Conservation (phyloP, 2,888 invertebrate species). For the Conomelus anceps region DNA sequence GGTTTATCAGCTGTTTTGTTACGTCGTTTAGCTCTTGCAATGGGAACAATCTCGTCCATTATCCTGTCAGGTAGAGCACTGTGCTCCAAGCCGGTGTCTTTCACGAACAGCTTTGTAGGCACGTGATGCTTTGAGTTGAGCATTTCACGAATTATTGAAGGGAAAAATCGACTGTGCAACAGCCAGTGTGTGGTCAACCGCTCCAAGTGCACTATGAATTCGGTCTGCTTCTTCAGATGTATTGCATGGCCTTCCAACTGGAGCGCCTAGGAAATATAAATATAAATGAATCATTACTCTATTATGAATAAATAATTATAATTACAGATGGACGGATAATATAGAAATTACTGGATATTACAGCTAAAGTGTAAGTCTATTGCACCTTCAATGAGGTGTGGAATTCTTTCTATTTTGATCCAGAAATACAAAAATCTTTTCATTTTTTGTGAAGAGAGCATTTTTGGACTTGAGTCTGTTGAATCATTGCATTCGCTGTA, state of each 20-base stretch:
- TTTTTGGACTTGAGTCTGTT: too few relatives aligned
- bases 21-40: not conserved
- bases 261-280: conserved; percentile 30
- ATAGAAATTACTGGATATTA: not conserved
- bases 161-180: not conserved
- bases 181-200: not conserved
- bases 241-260: conserved; percentile 39
- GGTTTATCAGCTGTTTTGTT: not conserved
- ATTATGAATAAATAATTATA: too few relatives aligned
- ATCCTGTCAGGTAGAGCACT: not conserved
- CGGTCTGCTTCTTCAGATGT: conserved; percentile 41
- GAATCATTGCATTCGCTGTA: too few relatives aligned
- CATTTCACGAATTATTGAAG: not conserved
- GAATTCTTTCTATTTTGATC: too few relatives aligned
- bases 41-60: not conserved
- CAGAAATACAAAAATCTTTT: too few relatives aligned
- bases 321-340: not conserved
- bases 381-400: not conserved
- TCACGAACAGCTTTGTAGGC: not conserved
- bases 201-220: conserved; percentile 42
- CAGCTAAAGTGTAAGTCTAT: too few relatives aligned
- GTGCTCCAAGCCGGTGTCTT: not conserved
- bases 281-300: too few relatives aligned
- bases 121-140: not conserved
- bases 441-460: too few relatives aligned